Evolutionary conservation across 2,888 invertebrate genomes (phyloP).

Genomic region (Ecdyonurus torrentis): DNA sequence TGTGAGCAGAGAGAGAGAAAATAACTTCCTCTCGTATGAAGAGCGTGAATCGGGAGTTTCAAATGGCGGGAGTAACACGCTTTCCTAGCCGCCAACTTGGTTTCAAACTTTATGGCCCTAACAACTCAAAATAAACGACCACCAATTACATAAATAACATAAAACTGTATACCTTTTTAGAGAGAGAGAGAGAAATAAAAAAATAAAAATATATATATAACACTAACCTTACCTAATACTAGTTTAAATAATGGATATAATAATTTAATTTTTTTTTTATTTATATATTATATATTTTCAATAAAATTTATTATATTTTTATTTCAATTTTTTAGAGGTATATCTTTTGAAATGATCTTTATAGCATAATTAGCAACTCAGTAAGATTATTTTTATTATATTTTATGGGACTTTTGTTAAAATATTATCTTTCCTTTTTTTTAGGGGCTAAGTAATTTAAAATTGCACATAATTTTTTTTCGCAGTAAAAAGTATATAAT

Average conservation of each 20-base stretch:
- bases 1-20: not conserved
- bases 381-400: not conserved
- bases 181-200: no score
- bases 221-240: not conserved
- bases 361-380: not conserved
- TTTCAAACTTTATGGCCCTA: not conserved
- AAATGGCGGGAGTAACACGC: not conserved
- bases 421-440: no score
- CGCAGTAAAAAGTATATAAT: no score
- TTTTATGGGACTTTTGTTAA: no score
- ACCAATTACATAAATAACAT: not conserved
- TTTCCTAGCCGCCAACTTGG: not conserved
- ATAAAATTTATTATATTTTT: not conserved
- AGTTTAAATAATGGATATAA: not conserved
- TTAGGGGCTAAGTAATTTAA: no score
- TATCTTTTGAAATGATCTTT: no score
- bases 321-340: no score
- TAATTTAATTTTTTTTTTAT: not conserved
- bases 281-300: not conserved
- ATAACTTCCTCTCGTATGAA: not conserved
- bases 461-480: no score
- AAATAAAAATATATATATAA: no score
- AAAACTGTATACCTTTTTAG: not conserved
- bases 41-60: no score
- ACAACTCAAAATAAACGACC: not conserved